Base-by-base conservation (phyloP, 2,888 invertebrate genomes). In the Caenorhabditis sp. region DNA sequence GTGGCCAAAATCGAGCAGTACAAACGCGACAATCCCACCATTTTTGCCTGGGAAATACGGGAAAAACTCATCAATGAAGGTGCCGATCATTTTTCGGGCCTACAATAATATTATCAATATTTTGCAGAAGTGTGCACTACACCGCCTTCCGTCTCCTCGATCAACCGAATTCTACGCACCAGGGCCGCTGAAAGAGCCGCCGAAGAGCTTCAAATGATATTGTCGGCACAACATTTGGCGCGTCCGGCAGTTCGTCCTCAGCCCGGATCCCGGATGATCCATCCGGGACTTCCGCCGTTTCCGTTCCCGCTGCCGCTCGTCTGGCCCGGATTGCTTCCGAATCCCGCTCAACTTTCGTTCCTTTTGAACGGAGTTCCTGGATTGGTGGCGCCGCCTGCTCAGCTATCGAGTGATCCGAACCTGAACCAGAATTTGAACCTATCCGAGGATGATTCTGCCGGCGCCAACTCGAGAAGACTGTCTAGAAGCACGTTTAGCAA, bases 21-120 rank as follows among this genome's bases (percentile, higher is more conserved):
- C 92, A 97, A 97, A 92, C 91, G 95, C 86, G 96, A 97, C 90
- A 97, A 97, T 90, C 96, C 97, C 3, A 97, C 97, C 75, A 96
- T 97, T 89, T 98, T 97, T 90, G 97, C 97, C 50, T 98, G 97
- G 97, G 97, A 98, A 92, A 97, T 97, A 85, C 92, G 97, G 70
- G 97, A 98, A 91, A 92, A 95, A 90, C 93, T 97, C 79, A 95
- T 97, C 89, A 94, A 95, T 80, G 96, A 97, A 93, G 95, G 96
- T 96, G 27, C 35, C 41, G 43, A 66, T 32, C 13, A 30, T 41
- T 20, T 13, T 26, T 17, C 17, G 2, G 9, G 30, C 9, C 30
- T 27, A 2, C 5, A 35, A 11, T 24, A 37, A 13, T 22, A 39
- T 24, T n/a, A 26, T 15, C 27, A 15, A 1, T 35, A 1, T 4